A percentile compares a stretch with the other conserved stretches of the same genome.
Evolutionary conservation across 2,113 vertebrate species (phyloP).

Genomic region (Podocnemis expansa): DNA sequence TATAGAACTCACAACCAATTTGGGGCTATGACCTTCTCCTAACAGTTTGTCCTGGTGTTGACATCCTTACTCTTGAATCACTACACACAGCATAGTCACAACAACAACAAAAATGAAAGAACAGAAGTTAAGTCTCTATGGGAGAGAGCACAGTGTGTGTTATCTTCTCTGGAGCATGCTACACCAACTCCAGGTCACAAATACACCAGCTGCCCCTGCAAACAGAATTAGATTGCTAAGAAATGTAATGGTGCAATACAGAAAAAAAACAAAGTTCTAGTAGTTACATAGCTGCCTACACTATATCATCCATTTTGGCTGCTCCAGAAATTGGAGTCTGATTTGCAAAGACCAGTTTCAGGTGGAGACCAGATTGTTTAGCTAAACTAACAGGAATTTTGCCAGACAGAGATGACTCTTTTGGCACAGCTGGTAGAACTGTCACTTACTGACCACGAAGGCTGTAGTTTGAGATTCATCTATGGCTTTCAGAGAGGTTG

Average conservation of each 20-base stretch:
- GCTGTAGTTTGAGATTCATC: background rate
- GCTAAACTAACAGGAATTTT: too few species aligned
- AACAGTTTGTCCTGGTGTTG: too few species aligned
- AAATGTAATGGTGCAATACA: background rate
- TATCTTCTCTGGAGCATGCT: too few species aligned
- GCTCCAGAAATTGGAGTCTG: background rate
- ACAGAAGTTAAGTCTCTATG: too few species aligned
- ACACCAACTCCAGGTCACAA: too few species aligned
- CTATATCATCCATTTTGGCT: background rate
- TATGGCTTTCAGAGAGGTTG: background rate
- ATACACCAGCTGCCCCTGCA: too few species aligned
- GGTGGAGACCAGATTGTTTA: background rate
- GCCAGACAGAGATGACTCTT: background rate
- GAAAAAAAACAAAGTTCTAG: background rate
- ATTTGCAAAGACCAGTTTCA: conserved; percentile 15
- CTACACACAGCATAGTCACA: too few species aligned
- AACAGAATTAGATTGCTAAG: background rate
- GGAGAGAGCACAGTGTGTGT: too few species aligned
- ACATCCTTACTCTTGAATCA: too few species aligned
- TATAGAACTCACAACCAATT: too few species aligned
- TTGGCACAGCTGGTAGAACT: background rate
- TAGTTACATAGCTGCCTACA: background rate
- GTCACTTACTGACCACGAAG: conserved; percentile 16
- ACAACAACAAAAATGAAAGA: too few species aligned
- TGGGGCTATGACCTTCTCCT: too few species aligned